A percentile compares a stretch with the other conserved stretches of the same genome.
Conservation (phyloP, 2,888 invertebrate genomes). For the Polydrusus tereticollis region DNA sequence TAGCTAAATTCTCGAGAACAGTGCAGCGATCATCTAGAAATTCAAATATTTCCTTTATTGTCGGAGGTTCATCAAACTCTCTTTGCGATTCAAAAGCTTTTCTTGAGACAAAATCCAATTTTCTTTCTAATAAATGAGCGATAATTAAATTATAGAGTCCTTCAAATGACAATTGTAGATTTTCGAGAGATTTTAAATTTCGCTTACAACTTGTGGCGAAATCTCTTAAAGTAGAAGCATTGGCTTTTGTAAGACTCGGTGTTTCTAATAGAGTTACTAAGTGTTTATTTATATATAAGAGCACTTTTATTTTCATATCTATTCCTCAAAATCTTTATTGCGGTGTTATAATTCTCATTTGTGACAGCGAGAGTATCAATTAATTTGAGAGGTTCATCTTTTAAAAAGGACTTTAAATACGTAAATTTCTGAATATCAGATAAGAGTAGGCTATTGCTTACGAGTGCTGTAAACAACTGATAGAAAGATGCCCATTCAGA, state of each 20-base stretch:
- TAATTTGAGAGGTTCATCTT: constrained; percentile 9
- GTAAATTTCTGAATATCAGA: constrained; percentile 22
- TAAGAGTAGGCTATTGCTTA: background rate
- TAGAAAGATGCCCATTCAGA: constrained; percentile 27
- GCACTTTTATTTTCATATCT: constrained; percentile 18
- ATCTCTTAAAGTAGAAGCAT: background rate
- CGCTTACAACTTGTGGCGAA: constrained; percentile 18
- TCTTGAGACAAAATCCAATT: no score
- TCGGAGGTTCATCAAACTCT: no score
- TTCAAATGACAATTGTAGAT: background rate
- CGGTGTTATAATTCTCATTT: constrained; percentile 15
- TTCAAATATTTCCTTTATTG: no score
- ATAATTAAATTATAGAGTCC: no score
- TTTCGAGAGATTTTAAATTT: background rate
- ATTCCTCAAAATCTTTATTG: background rate
- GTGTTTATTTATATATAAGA: constrained; percentile 6
- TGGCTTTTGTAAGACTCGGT: background rate
- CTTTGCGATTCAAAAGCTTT: no score
- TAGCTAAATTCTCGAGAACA: no score
- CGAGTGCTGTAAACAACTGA: constrained; percentile 20
- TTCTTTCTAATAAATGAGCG: no score
- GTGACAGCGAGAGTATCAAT: constrained; percentile 14
- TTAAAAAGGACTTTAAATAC: constrained; percentile 23
- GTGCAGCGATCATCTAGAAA: no score
- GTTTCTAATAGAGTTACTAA: background rate